Base-by-base conservation (phyloP, 1,140 invertebrate genomes). In the Drosophila aff. region DNA sequence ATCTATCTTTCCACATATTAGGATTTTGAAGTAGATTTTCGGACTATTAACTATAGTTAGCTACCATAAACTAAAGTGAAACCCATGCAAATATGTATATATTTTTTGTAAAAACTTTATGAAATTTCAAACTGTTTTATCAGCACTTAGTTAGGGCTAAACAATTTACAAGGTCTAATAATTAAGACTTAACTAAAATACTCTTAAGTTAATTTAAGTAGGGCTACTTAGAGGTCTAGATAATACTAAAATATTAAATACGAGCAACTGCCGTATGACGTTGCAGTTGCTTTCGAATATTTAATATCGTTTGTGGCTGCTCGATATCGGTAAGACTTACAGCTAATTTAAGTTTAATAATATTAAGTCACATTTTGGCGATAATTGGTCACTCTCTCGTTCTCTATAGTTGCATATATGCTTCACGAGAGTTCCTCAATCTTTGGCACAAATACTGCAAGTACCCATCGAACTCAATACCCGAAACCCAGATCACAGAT, bases 401-500 rank as follows among this genome's bases (percentile, higher is more conserved):
- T 55, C 52, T 58, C 31, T 16, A 44, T 72, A 43, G 0, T 38
- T 58, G 40, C 47, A 10, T 75, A 38, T 66, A 26, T 41, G 46
- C 16, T 7, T 69, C 9, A 16, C 11, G 68, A 74, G 41, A 74
- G 59, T 36, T 80, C 57, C 62, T 50, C 57, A 79, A 85, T 90
- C 85, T 90, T 90, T 90, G 85, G 85, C 86, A 85, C 79, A 74
- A 91, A 90, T 90, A 90, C 86, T 85, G 86, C 72, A 59, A 83
- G 63, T 69, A 64, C 52, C 53, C 44, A 40, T 65, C 23, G 28
- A 61, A 67, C 21, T n/a, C 44, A 21, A 21, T 23, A 10, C 28
- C 41, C 44, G n/a, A 55, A 55, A 46, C 36, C 23, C 26, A 15
- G n/a, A 41, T 15, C 31, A 18, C 13, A 18, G 15, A 43, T 81